Evolutionary conservation across 1,140 invertebrate genomes (phyloP).

Genomic region (Pseudomyrmex concolor): DNA sequence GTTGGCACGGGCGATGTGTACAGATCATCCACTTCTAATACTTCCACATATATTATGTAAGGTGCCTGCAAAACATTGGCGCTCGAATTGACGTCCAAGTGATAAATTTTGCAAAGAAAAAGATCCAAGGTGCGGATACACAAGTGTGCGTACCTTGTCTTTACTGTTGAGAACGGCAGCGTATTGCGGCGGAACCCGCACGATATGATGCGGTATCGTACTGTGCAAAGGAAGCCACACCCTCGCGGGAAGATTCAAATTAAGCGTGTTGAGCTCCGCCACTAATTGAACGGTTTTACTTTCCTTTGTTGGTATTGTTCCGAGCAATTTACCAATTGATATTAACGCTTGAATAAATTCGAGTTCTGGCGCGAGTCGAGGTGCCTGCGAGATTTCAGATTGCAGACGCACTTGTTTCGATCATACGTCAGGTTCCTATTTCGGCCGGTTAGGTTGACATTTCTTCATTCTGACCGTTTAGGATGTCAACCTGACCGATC

Average conservation of each 20-base stretch:
- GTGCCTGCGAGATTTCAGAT: conserved; percentile 86
- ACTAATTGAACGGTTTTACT: conserved; percentile 95
- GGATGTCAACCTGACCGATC: too few relatives aligned
- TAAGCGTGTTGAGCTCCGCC: conserved; percentile 96
- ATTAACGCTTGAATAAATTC: conserved; percentile 95
- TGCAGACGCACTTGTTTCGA: too few relatives aligned
- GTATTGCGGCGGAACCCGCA: conserved; percentile 96
- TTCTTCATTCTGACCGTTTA: too few relatives aligned
- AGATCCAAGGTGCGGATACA: background rate
- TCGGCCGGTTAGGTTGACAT: too few relatives aligned
- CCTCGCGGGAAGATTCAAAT: conserved; percentile 97
- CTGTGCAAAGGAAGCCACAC: conserved; percentile 97
- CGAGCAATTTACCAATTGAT: conserved; percentile 95
- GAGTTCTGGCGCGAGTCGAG: conserved; percentile 92
- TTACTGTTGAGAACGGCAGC: conserved; percentile 99
- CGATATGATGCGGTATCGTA: conserved; percentile 91
- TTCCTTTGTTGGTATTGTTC: conserved; percentile 96
- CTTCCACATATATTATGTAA: conserved; percentile 99
- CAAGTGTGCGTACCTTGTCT: conserved; percentile 91
- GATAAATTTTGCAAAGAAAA: background rate
- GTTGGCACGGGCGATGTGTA: conserved; percentile 91
- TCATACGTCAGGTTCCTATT: too few relatives aligned
- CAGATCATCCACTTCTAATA: conserved; percentile 96
- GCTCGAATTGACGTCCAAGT: conserved; percentile 17
- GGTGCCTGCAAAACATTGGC: conserved; percentile 90